Conservation (phyloP, 2,888 invertebrate species). For the Microplitis deprimator region DNA sequence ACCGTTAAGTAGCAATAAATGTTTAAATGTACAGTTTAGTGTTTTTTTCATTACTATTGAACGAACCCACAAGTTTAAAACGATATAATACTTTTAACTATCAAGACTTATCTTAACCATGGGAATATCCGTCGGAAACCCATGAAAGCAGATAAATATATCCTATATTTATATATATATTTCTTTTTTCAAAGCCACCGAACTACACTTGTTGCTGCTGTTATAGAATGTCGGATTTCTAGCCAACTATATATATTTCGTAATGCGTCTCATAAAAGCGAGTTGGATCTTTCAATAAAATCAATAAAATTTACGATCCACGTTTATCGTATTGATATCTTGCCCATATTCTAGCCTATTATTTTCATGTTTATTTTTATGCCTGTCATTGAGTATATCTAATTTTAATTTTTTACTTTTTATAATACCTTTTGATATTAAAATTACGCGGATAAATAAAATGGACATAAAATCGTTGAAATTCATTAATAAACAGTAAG, state of each 20-base stretch:
- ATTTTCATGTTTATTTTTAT: constrained; percentile 11
- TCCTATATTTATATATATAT: neutral
- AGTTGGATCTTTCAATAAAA: constrained; percentile 14
- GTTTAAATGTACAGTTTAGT: neutral
- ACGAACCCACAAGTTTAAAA: neutral
- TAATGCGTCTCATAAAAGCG: constrained; percentile 42
- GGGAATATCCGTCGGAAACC: neutral
- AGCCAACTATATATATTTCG: constrained; percentile 23
- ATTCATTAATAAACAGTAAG: constrained; percentile 45
- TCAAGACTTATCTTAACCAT: neutral
- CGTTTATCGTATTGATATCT: constrained; percentile 13
- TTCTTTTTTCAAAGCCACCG: neutral
- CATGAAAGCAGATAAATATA: neutral
- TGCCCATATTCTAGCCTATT: neutral
- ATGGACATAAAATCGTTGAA: constrained; percentile 17
- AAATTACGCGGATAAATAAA: constrained; percentile 11
- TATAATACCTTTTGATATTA: neutral
- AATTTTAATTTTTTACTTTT: neutral
- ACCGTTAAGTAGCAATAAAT: neutral
- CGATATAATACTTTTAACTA: neutral
- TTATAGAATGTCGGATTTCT: neutral
- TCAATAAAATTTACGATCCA: constrained; percentile 47
- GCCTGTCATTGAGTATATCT: neutral
- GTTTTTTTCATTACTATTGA: neutral
- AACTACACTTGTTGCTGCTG: constrained; percentile 42